Percentiles rank a stretch among this genome's conserved stretches.
These are phyloP conservation scores for Microchirus variegatus DNA, from an alignment of 2,797 vertebrate genomes.

Conservation along the genomic window DNA sequence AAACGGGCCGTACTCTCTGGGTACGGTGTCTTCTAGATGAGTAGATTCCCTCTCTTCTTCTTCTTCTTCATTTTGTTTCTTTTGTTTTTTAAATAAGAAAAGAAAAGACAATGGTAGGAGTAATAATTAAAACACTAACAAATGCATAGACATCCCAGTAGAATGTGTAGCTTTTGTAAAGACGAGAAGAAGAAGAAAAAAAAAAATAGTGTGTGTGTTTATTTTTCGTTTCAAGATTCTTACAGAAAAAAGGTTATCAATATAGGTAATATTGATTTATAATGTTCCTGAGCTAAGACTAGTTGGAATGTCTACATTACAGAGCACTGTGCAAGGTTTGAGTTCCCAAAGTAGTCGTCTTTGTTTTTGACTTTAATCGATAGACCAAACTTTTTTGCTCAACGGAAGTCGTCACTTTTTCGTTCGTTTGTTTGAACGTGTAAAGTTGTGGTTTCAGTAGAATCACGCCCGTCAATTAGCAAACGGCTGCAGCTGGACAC, in stretches of 20 bases:
- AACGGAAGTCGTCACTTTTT: conserved; percentile 76
- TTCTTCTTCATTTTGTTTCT: conserved; percentile 5
- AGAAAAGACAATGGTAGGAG: conserved; percentile 74
- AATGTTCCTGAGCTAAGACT: conserved; percentile 85
- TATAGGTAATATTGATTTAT: conserved; percentile 83
- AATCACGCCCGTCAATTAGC: conserved; percentile 56
- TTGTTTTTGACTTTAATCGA: conserved; percentile 70
- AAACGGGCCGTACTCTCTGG: conserved; percentile 54
- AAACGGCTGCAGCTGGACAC: conserved; percentile 17
- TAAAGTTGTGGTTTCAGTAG: conserved; percentile 71
- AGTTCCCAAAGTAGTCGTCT: conserved; percentile 81
- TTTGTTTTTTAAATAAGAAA: conserved; percentile 60
- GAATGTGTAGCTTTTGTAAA: conserved; percentile 88
- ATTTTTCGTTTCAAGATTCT: conserved; percentile 81
- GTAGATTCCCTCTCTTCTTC: conserved; percentile 71
- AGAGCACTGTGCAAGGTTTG: conserved; percentile 87
- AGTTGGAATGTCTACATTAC: conserved; percentile 81
- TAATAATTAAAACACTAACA: conserved; percentile 84
- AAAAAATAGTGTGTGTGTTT: conserved; percentile 73
- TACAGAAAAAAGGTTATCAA: conserved; percentile 81
- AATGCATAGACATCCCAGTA: conserved; percentile 85
- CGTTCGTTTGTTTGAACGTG: conserved; percentile 62
- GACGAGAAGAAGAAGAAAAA: conserved; percentile 61
- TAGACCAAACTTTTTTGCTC: conserved; percentile 79
- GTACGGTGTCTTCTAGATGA: conserved; percentile 71